Evolutionary conservation across 2,888 invertebrate species (phyloP).

Genomic region (Drosophila ezoana): DNA sequence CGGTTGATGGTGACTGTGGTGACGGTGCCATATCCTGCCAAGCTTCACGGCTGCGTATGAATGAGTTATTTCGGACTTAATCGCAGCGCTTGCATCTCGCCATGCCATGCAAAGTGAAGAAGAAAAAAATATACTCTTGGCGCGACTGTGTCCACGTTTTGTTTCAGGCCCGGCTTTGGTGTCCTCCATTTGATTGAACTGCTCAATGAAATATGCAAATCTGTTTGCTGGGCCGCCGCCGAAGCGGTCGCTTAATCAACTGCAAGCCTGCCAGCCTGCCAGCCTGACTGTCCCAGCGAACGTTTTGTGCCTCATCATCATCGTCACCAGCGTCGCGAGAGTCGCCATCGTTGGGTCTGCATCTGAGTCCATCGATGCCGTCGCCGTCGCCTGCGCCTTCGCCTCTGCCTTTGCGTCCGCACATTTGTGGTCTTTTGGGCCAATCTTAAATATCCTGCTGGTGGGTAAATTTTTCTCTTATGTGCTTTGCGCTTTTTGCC

Average conservation of each 20-base stretch:
- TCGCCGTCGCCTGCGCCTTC: neutral
- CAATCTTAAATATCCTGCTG: slow-evolving; percentile 84
- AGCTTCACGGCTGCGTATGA: slow-evolving; percentile 76
- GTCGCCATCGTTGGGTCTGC: slow-evolving; percentile 58
- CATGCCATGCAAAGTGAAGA: slow-evolving; percentile 42
- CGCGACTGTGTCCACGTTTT: slow-evolving; percentile 60
- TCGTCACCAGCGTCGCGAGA: slow-evolving; percentile 35
- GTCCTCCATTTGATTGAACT: slow-evolving; percentile 82
- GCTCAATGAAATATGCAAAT: slow-evolving; percentile 84
- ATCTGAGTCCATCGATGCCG: slow-evolving; percentile 36
- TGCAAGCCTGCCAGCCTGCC: slow-evolving; percentile 50
- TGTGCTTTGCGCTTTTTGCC: slow-evolving; percentile 65
- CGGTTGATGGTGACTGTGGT: slow-evolving; percentile 16
- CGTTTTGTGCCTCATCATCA: slow-evolving; percentile 59
- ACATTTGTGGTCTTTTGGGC: slow-evolving; percentile 77
- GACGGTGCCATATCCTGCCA: slow-evolving; percentile 63
- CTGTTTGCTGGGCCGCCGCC: slow-evolving; percentile 62
- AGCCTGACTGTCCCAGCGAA: slow-evolving; percentile 29
- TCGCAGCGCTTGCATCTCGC: slow-evolving; percentile 70
- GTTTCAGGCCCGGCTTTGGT: slow-evolving; percentile 64
- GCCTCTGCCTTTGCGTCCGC: slow-evolving; percentile 34
- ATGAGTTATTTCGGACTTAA: slow-evolving; percentile 82
- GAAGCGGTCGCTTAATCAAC: slow-evolving; percentile 73
- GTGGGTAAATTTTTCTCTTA: slow-evolving; percentile 81
- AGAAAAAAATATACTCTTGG: slow-evolving; percentile 26